Base-by-base conservation (phyloP, 2,888 invertebrate species). In the Neria commutata region DNA sequence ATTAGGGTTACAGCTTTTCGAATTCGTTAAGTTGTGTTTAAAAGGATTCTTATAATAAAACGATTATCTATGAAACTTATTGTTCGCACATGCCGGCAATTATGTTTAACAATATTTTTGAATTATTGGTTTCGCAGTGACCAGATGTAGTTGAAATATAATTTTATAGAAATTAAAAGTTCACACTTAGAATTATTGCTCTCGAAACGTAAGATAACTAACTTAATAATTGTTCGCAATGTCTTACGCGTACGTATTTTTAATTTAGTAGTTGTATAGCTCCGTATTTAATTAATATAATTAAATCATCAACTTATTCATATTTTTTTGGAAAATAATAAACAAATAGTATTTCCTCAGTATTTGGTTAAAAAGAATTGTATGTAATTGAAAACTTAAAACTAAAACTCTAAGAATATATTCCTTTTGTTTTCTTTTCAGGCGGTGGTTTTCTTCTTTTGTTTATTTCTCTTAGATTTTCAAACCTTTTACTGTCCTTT, bases 61-160 rank as follows among this genome's bases (percentile, higher is more conserved):
- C n/a, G n/a, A n/a, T n/a, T n/a, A n/a, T n/a, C n/a, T n/a, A n/a
- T n/a, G n/a, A n/a, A n/a, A n/a, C n/a, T n/a, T n/a, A n/a, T n/a
- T n/a, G n/a, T n/a, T n/a, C n/a, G n/a, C n/a, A n/a, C n/a, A n/a
- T n/a, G n/a, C n/a, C n/a, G n/a, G n/a, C n/a, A n/a, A n/a, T n/a
- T n/a, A n/a, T n/a, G n/a, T n/a, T n/a, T n/a, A n/a, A n/a, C n/a
- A n/a, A n/a, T n/a, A n/a, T n/a, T n/a, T n/a, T n/a, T n/a, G n/a
- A n/a, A n/a, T 69, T 67, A 76, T 77, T 78, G 77, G 76, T 77
- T 74, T 78, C 65, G 56, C 68, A 67, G 70, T 77, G 77, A 77
- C 77, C 77, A 77, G 77, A 77, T 68, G 73, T 65, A 70, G 70
- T 67, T 68, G 66, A 70, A 63, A 62, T n/a, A n/a, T n/a, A n/a